phyloP scores from a whole-genome alignment of 2,888 invertebrate genomes.

The Oscheius sp. region DNA sequence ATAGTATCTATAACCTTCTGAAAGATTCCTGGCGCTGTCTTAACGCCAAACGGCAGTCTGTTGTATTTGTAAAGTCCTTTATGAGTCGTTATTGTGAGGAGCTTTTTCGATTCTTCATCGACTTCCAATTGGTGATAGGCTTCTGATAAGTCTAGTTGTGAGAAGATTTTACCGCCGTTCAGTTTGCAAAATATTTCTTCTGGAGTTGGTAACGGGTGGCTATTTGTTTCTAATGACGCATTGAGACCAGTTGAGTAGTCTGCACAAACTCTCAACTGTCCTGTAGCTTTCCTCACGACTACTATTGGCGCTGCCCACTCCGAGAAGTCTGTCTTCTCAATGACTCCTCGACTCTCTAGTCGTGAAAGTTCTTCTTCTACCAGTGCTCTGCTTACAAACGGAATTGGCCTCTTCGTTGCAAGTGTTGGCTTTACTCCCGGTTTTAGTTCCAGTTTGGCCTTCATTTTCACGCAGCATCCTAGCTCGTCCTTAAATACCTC shows the following conservation, averaged over 20 bases:
- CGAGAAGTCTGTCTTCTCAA: conserved; percentile 6
- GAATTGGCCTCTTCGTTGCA: conserved; percentile 30
- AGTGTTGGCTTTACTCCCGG: conserved; percentile 25
- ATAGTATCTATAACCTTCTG: conserved; percentile 54
- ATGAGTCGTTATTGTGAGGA: background rate
- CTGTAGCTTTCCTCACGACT: background rate
- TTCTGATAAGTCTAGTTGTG: background rate
- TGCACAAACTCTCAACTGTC: background rate
- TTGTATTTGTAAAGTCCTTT: conserved; percentile 24
- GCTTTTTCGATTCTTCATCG: background rate
- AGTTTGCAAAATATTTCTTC: background rate
- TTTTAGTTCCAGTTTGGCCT: conserved; percentile 30
- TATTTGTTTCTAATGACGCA: background rate
- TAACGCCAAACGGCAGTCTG: conserved; percentile 34
- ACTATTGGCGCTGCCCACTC: conserved; percentile 2
- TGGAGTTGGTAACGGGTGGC: background rate
- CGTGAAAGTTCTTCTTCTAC: background rate
- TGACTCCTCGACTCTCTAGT: conserved; percentile 25
- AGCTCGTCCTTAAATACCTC: conserved; percentile 28
- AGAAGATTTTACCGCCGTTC: background rate
- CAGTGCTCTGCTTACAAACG: conserved; percentile 23
- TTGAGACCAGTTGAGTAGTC: background rate
- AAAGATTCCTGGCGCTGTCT: conserved; percentile 34
- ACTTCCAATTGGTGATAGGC: background rate
- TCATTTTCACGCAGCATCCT: conserved; percentile 31